Evolutionary conservation across 2,113 vertebrate species (phyloP), one percentile per base, ranked within the genome.

Genomic region (Aptenodytes forsteri): DNA sequence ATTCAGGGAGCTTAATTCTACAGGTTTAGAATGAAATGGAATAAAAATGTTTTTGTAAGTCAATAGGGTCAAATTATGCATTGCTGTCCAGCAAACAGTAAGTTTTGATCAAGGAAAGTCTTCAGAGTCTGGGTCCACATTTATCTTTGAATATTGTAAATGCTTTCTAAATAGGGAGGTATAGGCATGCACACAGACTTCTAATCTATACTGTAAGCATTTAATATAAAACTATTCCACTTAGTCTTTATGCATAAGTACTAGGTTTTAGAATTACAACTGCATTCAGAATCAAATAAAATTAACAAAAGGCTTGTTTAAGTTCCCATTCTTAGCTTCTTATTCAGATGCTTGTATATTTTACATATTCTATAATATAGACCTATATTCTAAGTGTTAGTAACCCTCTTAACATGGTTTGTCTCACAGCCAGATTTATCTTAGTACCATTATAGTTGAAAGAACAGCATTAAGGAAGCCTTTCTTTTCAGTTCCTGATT

Each of bases 401-500:
- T 88, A 75, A 92, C 66, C 85, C 73, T 97, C 90, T 95, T 95
- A 92, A 92, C 15, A 27, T 81, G 77, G 81, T 96, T 98, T 98
- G 95, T 91, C 83, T 97, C 73, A 55, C 96, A 92, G 95, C 90
- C 90, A 98, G 96, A 96, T 98, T 98, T 97, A 95, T 98, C 97
- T 98, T 97, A 83, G 83, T 92, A 88, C 78, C 89, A 91, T 97
- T 98, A 95, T 81, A 97, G 90, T 89, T 98, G 97, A 98, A 98
- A 97, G 97, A 97, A 96, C 50, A 83, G 95, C 97, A 96, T 97
- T 98, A 98, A 98, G 93, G 96, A 97, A 98, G 67, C n/a, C 88
- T 98, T 98, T 98, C 96, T 98, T 98, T 98, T 97, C 94, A 86
- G 97, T 98, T 98, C 96, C 90, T 90, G 87, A 96, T 94, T 97